A percentile compares a stretch with the other conserved stretches of the same genome.
Evolutionary conservation across 2,113 vertebrate genomes (phyloP).

Genomic region (Amia ocellicauda): DNA sequence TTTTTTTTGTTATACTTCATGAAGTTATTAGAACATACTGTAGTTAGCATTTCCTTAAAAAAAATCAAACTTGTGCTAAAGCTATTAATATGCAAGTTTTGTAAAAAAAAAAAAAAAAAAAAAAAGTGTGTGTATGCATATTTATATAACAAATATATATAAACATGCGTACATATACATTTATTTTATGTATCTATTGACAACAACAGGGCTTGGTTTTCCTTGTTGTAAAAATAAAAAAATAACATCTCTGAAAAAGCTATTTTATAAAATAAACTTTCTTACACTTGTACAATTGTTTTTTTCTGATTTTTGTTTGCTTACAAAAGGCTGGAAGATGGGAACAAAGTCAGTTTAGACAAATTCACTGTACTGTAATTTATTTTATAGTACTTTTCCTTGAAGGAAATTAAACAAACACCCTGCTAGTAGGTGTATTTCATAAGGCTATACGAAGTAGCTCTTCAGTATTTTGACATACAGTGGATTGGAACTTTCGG

Average conservation of each 20-base stretch:
- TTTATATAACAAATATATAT: constrained; percentile 47
- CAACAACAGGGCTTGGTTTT: constrained; percentile 75
- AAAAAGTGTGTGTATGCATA: constrained; percentile 51
- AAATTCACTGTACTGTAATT: constrained; percentile 99
- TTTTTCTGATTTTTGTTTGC: constrained; percentile 77
- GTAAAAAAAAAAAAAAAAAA: constrained; percentile 62
- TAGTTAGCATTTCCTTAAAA: constrained; percentile 60
- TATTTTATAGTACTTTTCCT: constrained; percentile 99
- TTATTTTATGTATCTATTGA: constrained; percentile 79
- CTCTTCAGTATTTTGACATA: constrained; percentile 90
- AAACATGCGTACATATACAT: constrained; percentile 67
- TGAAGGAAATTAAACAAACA: constrained; percentile 88
- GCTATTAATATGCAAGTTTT: constrained; percentile 74
- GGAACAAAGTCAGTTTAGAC: constrained; percentile 96
- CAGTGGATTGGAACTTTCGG: constrained; percentile 86
- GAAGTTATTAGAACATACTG: constrained; percentile 81
- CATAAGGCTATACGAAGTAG: constrained; percentile 89
- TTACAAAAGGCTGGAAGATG: constrained; percentile 90
- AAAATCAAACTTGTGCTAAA: constrained; percentile 62
- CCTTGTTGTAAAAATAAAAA: constrained; percentile 80
- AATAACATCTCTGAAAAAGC: constrained; percentile 73
- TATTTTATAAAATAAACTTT: constrained; percentile 82
- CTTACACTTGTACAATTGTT: constrained; percentile 76
- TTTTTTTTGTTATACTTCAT: constrained; percentile 73
- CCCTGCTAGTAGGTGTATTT: constrained; percentile 91